These are phyloP conservation scores for Dendroctonus ponderosae DNA, from an alignment of 1,140 invertebrate genomes.

Conservation along the genomic window DNA sequence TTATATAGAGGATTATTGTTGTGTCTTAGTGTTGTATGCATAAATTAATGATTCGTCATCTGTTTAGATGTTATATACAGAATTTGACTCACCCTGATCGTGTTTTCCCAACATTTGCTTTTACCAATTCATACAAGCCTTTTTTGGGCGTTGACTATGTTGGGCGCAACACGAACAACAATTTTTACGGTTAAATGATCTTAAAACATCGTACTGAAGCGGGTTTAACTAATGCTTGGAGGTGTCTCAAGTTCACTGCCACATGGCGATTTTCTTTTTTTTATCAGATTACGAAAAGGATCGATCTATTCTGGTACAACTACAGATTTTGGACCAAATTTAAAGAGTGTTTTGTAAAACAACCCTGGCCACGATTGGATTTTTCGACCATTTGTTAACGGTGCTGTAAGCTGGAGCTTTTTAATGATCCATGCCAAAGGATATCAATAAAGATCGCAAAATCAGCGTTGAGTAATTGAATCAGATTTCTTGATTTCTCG, in stretches of 20 bases:
- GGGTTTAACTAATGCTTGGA: not conserved
- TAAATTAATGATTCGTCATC: not conserved
- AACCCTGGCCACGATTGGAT: too few species aligned
- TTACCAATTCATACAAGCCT: too few species aligned
- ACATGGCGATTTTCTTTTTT: not conserved
- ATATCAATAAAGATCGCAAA: too few species aligned
- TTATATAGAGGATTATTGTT: not conserved
- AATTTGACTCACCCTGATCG: not conserved
- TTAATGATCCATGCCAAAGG: too few species aligned
- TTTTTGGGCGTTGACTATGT: not conserved
- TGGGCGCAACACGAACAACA: not conserved
- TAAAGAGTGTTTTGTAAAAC: too few species aligned
- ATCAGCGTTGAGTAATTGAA: too few species aligned
- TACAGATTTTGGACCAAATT: too few species aligned
- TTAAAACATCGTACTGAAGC: not conserved
- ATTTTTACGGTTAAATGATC: not conserved
- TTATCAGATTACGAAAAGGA: too few species aligned
- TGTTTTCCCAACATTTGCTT: not conserved
- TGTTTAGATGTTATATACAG: constrained; percentile 2
- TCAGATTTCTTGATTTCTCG: too few species aligned
- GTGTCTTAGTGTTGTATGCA: not conserved
- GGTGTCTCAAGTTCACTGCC: not conserved
- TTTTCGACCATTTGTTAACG: too few species aligned
- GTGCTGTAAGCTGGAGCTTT: too few species aligned
- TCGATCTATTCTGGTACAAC: too few species aligned